Percentiles rank a stretch among this genome's conserved stretches.
Evolutionary conservation across 2,113 vertebrate species (phyloP).

Genomic region (Elgaria multicarinata): DNA sequence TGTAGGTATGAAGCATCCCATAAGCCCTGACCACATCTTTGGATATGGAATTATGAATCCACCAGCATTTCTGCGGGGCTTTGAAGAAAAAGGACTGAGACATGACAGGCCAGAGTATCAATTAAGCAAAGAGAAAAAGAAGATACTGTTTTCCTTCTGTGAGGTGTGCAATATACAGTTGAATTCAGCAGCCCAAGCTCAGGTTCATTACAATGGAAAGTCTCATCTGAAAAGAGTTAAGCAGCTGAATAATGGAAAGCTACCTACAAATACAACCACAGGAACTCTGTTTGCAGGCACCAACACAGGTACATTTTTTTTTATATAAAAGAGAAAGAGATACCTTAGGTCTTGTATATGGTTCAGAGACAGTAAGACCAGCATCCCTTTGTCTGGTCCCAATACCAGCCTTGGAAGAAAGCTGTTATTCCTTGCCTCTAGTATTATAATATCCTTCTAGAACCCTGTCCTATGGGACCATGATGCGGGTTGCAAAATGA

Average conservation of each 20-base stretch:
- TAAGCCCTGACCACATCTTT: slow-evolving; percentile 81
- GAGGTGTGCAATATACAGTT: slow-evolving; percentile 97
- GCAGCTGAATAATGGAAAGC: slow-evolving; percentile 86
- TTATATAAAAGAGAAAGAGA: not conserved
- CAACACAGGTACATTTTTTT: slow-evolving; percentile 78
- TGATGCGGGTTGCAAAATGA: not conserved
- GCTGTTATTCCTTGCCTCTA: not conserved
- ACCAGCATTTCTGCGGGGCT: slow-evolving; percentile 75
- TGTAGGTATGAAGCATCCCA: slow-evolving; percentile 86
- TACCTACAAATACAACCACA: slow-evolving; percentile 65
- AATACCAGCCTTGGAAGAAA: not conserved
- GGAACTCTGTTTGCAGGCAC: slow-evolving; percentile 66
- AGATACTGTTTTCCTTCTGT: slow-evolving; percentile 89
- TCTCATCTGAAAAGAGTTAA: slow-evolving; percentile 93
- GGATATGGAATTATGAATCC: slow-evolving; percentile 87
- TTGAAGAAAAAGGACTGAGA: slow-evolving; percentile 83
- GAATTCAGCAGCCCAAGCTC: slow-evolving; percentile 91
- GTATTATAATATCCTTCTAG: not conserved
- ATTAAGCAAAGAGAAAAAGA: slow-evolving; percentile 85
- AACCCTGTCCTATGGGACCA: not conserved
- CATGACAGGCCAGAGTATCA: slow-evolving; percentile 74
- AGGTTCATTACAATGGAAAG: slow-evolving; percentile 94
- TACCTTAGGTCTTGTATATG: not conserved
- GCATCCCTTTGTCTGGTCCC: not conserved
- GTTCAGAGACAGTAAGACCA: not conserved